A percentile compares a stretch with the other conserved stretches of the same genome.
Conservation (phyloP, 35 echinoderm and acorn worm species). For the Acanthaster planci region DNA sequence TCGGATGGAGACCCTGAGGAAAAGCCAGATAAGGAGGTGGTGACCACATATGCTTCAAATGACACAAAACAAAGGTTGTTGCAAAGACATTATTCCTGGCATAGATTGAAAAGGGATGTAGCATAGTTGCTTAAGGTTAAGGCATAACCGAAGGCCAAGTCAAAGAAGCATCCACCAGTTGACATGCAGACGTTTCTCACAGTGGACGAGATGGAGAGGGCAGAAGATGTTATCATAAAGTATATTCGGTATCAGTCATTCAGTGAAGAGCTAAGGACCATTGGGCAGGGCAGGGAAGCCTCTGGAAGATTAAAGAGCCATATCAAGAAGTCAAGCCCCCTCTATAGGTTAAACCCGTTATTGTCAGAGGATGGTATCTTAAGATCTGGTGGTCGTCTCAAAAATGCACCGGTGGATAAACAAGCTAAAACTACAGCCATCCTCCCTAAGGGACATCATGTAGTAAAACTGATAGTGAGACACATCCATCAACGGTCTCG, state of each 20-base stretch:
- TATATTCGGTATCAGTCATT: constrained; percentile 2
- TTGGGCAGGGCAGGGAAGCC: neutral
- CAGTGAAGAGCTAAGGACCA: neutral
- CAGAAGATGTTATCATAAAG: neutral
- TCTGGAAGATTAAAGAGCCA: too few species aligned
- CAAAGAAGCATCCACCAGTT: neutral
- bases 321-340: constrained; percentile 2
- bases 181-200: neutral
- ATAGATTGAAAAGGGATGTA: constrained; percentile 36
- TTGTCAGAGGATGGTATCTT: constrained; percentile 39
- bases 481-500: constrained; percentile 43
- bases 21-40: constrained; percentile 8
- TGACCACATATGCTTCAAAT: constrained; percentile 1
- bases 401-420: constrained; percentile 25
- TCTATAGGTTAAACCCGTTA: constrained; percentile 6
- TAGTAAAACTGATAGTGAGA: constrained; percentile 34
- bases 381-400: constrained; percentile 38
- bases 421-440: constrained; percentile 48
- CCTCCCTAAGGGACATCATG: constrained; percentile 54
- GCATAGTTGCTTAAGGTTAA: neutral
- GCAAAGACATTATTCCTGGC: constrained; percentile 22
- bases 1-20: constrained; percentile 18
- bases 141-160: neutral
- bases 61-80: constrained; percentile 35
- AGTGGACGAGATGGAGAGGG: neutral